Conservation (phyloP, 2,113 vertebrate species). For the Corythornis madagascariensis region DNA sequence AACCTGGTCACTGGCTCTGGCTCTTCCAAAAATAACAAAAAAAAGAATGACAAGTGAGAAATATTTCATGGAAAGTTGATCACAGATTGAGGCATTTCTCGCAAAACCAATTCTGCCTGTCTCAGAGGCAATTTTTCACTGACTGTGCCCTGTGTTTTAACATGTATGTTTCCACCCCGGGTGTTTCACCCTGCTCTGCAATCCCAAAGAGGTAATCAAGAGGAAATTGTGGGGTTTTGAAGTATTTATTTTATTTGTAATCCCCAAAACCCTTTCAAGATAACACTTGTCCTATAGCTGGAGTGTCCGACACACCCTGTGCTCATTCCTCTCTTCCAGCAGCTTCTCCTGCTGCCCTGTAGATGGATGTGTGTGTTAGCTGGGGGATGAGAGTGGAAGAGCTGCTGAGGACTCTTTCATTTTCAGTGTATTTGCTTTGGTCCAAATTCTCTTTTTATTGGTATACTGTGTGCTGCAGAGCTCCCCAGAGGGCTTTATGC, state of each 20-base stretch:
- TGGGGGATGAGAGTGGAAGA: neutral
- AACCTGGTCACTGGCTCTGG: neutral
- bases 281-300: accelerated
- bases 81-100: neutral
- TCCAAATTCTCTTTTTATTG: neutral
- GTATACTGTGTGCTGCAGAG: neutral
- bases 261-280: neutral
- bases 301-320: neutral
- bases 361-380: neutral
- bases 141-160: neutral
- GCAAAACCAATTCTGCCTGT: neutral
- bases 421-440: neutral
- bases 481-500: neutral
- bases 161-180: neutral
- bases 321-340: accelerated
- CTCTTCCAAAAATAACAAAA: conserved; percentile 16
- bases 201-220: neutral
- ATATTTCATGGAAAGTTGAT: neutral
- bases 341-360: neutral
- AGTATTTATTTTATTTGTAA: neutral
- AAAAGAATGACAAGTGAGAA: neutral
- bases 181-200: neutral
- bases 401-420: neutral
- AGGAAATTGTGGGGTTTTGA: neutral
- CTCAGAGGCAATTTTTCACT: neutral